Conservation (phyloP, 2,113 vertebrate genomes). For the Colius striatus region DNA sequence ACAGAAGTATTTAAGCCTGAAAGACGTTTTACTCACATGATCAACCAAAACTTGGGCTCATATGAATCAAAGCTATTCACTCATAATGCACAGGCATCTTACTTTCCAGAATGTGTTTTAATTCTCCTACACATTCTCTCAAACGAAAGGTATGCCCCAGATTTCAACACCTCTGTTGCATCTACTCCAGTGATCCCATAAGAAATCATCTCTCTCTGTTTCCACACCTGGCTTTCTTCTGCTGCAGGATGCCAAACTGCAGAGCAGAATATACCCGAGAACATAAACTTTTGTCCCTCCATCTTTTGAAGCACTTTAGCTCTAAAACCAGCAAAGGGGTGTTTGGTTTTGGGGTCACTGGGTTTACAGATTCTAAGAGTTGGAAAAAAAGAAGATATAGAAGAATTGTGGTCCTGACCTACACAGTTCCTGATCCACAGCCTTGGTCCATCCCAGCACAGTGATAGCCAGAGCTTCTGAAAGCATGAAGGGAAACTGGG, state of each 20-base stretch:
- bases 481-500: neutral
- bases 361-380: neutral
- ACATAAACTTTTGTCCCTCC: neutral
- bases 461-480: neutral
- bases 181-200: neutral
- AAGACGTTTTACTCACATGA: neutral
- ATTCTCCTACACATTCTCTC: slow-evolving; percentile 8
- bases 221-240: slow-evolving; percentile 56
- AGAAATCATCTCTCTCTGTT: slow-evolving; percentile 3
- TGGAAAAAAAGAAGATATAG: neutral
- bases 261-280: neutral
- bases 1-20: neutral
- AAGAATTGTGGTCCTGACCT: neutral
- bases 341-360: neutral
- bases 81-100: neutral
- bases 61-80: slow-evolving; percentile 3
- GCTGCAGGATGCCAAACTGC: neutral
- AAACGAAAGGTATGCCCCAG: slow-evolving; percentile 3
- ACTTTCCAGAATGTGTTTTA: neutral
- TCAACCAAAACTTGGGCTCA: neutral
- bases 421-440: neutral
- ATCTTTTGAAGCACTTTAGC: neutral
- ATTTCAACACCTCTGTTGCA: slow-evolving; percentile 34
- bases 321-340: neutral
- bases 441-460: neutral